Base-by-base conservation (phyloP, 2,888 invertebrate species). In the Drosophila rellima region DNA sequence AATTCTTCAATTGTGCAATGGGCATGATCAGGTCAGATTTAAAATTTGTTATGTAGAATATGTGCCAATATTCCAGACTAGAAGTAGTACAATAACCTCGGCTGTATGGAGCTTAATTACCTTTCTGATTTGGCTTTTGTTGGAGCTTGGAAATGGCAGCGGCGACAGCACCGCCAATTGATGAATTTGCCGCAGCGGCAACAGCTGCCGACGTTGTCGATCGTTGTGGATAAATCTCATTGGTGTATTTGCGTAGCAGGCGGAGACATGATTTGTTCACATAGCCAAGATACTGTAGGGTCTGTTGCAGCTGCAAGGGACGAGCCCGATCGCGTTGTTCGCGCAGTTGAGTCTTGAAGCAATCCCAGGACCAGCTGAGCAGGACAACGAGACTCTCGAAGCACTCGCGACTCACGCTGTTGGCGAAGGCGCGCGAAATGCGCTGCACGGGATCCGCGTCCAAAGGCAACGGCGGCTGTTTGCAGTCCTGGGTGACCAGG, bases 311-410 rank as follows among this genome's bases (percentile, higher is more conserved):
- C 4, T 93, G 93, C 31, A 94, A 94, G 90, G 93, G 94, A 77
- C 91, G 85, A 0, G 90, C 70, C 26, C 92, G 91, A 66, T 93
- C 92, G 1, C 90, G 85, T 33, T 92, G 91, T 74, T 96, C 96
- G n/a, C 94, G 93, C 42, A 96, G 92, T 55, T 95, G 95, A 31
- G 94, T 94, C 91, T 96, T 97, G 82, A 98, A 96, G 0, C 96
- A 96, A 66, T 95, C 95, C 98, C 98, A 98, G 64, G 97, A 96
- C 97, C 98, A 98, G 82, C 96, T 96, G n/a, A 98, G 93, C 23
- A 98, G 93, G 0, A 95, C 95, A 70, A 98, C 95, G 23, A 98
- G 93, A 20, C 97, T 96, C 88, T 96, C 96, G 90, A 98, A 97
- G 89, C 97, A 97, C 60, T 96, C 95, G 52, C 96, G 96, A 0